Evolutionary conservation across 2,113 vertebrate genomes (phyloP).

Genomic region (Psittacula cyanocephala): DNA sequence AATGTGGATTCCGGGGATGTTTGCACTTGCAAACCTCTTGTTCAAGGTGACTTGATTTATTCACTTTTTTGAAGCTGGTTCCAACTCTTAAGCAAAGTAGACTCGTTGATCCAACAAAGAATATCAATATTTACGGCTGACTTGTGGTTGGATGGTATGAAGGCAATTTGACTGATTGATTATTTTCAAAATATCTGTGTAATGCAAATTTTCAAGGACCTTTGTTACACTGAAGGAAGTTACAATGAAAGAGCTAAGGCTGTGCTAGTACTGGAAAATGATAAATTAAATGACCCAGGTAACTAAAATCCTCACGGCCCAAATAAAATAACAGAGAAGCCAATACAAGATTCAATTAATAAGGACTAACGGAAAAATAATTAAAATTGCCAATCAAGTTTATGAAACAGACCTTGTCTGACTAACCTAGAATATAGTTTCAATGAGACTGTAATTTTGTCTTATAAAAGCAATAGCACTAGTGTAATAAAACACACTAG

Average conservation of each 20-base stretch:
- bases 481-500: not conserved
- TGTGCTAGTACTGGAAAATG: not conserved
- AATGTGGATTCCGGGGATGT: not conserved
- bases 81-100: not conserved
- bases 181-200: not conserved
- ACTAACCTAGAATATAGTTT: not conserved
- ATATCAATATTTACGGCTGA: not conserved
- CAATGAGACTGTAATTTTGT: not conserved
- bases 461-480: not conserved
- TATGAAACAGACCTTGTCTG: not conserved
- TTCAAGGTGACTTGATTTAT: not conserved
- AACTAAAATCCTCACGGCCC: not conserved
- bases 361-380: not conserved
- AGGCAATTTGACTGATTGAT: not conserved
- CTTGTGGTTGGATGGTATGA: not conserved
- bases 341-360: not conserved
- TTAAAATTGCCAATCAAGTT: not conserved
- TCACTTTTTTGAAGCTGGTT: not conserved
- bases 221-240: not conserved
- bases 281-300: not conserved
- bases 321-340: not conserved
- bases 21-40: not conserved
- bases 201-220: not conserved
- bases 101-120: not conserved
- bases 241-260: not conserved